Percentiles rank a stretch among this genome's conserved stretches.
Evolutionary conservation across 2,888 invertebrate genomes (phyloP).

Genomic region (Agrotis segetum): DNA sequence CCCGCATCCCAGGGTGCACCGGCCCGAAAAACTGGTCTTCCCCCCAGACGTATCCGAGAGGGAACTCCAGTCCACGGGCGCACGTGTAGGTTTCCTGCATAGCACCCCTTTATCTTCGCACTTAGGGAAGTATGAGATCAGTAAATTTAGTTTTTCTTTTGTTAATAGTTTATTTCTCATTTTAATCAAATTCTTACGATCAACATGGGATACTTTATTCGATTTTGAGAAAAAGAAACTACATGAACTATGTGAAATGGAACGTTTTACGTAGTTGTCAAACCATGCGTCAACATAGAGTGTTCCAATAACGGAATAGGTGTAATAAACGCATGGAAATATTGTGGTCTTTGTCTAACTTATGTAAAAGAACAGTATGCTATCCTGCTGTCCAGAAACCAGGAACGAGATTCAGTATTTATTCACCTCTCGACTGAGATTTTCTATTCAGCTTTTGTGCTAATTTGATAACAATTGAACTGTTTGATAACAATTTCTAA

Average conservation of each 20-base stretch:
- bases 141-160: too few relatives aligned
- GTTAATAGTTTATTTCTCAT: too few relatives aligned
- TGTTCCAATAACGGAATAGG: constrained; percentile 10
- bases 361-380: not conserved
- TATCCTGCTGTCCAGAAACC: constrained; percentile 45
- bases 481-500: constrained; percentile 64
- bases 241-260: constrained; percentile 20
- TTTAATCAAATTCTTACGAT: too few relatives aligned
- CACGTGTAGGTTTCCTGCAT: too few relatives aligned
- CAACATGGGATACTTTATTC: too few relatives aligned
- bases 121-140: too few relatives aligned
- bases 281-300: constrained; percentile 53
- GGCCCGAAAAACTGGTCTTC: too few relatives aligned
- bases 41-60: too few relatives aligned
- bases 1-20: too few relatives aligned
- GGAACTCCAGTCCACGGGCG: too few relatives aligned
- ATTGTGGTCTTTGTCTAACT: constrained; percentile 25
- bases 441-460: constrained; percentile 62
- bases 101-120: too few relatives aligned
- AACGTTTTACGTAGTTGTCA: constrained; percentile 44
- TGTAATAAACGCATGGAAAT: not conserved
- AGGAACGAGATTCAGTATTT: constrained; percentile 35
- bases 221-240: not conserved
- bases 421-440: constrained; percentile 54
- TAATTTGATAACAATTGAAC: constrained; percentile 70